A percentile compares a stretch with the other conserved stretches of the same genome.
phyloP scores from a whole-genome alignment of 2,797 vertebrate species.

The Micropoecilia bifurca region DNA sequence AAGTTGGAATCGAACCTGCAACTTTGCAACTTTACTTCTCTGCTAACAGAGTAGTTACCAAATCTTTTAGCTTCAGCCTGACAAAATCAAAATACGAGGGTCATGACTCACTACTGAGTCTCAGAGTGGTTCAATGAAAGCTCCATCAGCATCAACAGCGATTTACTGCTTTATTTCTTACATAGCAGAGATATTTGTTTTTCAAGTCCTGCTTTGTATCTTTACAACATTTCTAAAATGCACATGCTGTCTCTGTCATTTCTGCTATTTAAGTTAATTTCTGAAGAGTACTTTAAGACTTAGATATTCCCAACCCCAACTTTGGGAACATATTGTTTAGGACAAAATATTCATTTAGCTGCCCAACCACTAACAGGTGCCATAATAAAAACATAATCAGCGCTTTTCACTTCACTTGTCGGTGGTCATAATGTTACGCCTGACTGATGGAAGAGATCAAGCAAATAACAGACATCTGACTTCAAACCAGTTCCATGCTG shows the following conservation, averaged over 20 bases:
- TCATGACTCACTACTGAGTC: not conserved
- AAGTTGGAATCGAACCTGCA: no score
- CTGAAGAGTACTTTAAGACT: not conserved
- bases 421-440: not conserved
- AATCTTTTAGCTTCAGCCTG: not conserved
- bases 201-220: not conserved
- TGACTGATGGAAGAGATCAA: constrained; percentile 39
- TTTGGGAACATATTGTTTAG: not conserved
- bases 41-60: not conserved
- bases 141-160: not conserved
- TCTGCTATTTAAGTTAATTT: not conserved
- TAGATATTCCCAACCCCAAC: not conserved
- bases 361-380: not conserved
- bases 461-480: constrained; percentile 29
- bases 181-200: not conserved
- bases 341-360: not conserved
- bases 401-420: not conserved
- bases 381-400: not conserved
- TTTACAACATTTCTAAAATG: not conserved
- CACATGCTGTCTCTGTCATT: not conserved
- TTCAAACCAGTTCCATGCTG: constrained; percentile 51
- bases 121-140: not conserved
- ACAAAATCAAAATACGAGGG: not conserved
- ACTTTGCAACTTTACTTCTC: not conserved
- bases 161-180: not conserved